phyloP scores from a whole-genome alignment of 2,113 vertebrate genomes.

The Thalassarche chlororhynchos region DNA sequence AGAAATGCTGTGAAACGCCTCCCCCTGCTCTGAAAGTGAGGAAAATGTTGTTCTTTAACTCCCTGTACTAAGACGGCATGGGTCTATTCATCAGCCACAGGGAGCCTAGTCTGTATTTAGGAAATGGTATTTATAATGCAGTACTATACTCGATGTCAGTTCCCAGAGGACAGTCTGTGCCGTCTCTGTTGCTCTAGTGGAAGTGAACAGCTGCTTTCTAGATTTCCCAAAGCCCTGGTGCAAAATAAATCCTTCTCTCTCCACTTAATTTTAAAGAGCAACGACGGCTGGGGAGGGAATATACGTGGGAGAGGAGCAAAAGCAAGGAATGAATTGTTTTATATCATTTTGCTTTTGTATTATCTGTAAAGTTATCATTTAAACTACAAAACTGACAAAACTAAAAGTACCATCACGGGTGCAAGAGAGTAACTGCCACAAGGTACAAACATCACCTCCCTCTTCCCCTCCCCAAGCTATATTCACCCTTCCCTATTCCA shows the following conservation, averaged over 20 bases:
- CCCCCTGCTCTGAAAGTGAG: background rate
- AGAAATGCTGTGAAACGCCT: background rate
- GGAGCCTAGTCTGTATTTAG: slow-evolving; percentile 18
- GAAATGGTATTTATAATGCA: slow-evolving; percentile 50
- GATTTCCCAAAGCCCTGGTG: slow-evolving; percentile 42
- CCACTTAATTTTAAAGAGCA: slow-evolving; percentile 42
- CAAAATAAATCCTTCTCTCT: slow-evolving; percentile 52
- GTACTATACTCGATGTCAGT: background rate
- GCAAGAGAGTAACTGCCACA: background rate
- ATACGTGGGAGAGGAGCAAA: background rate
- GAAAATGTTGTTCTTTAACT: slow-evolving; percentile 22
- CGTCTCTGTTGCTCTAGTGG: slow-evolving; percentile 3
- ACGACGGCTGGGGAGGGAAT: background rate
- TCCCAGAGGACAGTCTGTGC: slow-evolving; percentile 43
- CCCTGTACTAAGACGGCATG: background rate
- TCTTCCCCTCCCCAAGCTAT: accelerated
- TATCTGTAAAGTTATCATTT: background rate
- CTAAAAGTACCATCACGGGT: background rate
- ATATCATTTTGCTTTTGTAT: background rate
- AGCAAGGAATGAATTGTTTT: background rate
- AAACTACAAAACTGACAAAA: background rate
- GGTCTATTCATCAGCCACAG: slow-evolving; percentile 4
- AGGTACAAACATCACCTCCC: background rate
- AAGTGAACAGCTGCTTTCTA: slow-evolving; percentile 61
- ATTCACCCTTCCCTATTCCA: background rate